Base-by-base conservation (phyloP, 2,113 vertebrate genomes). In the Periophthalmodon schlosseri region DNA sequence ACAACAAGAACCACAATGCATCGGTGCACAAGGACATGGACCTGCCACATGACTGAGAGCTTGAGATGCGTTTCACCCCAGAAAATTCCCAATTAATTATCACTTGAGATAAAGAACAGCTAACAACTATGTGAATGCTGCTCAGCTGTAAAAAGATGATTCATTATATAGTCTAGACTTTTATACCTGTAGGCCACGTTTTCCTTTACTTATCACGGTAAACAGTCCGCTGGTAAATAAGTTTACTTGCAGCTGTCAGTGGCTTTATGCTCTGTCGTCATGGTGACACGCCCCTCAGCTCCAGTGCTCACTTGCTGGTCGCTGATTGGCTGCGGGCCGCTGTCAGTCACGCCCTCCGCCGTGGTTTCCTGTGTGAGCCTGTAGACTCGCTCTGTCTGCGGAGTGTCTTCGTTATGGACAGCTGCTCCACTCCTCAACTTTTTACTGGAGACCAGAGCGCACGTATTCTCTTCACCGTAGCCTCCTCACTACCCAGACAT, bases 381-480 rank as follows among this genome's bases (percentile, higher is more conserved):
- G 44, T 47, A 18, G 68, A 70, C 71, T 82, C 50, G 66, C 52
- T 76, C 83, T 89, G 83, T 88, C 76, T 86, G 86, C 86, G 70
- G 87, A 79, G 83, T 77, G 87, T 86, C 88, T 84, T 86, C 84
- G 89, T 85, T 73, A 90, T 91, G 89, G 86, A 76, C 76, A 74
- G 80, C 39, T 9, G 82, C 50, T 56, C 75, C 28, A 54, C 72
- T 66, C 75, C 67, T 49, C 82, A 88, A 93, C 90, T 94, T 92
- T 49, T 74, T 52, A 61, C 54, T 52, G 74, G 78, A 78, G 74
- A 39, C 73, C 74, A 50, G 36, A 78, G 23, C 14, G 7, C 73
- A 16, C 66, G 21, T 39, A 6, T 28, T 65, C 0, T 60, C 68
- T 44, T 11, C 69, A 52, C 67, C 71, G 52, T 64, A 63, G 65